Percentiles rank a stretch among this genome's conserved stretches.
These are phyloP conservation scores for Brachionichthys hirsutus DNA, from an alignment of 2,113 vertebrate species.

Conservation along the genomic window DNA sequence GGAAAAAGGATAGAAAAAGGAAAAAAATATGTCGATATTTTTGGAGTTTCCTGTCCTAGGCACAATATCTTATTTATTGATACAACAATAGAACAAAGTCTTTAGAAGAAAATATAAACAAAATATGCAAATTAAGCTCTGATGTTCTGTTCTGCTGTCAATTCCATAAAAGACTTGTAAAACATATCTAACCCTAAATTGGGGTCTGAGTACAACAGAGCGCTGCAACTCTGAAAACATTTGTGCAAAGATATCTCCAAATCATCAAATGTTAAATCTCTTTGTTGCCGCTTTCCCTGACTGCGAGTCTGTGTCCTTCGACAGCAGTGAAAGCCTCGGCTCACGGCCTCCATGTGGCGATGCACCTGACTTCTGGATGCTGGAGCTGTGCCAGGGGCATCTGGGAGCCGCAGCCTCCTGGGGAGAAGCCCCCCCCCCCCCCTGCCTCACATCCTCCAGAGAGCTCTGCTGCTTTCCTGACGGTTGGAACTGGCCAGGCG, in stretches of 20 bases:
- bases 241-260: not conserved
- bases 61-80: too few species aligned
- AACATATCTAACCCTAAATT: not conserved
- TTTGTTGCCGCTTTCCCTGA: too few species aligned
- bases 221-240: not conserved
- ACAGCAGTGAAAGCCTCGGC: constrained; percentile 46
- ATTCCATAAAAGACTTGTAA: not conserved
- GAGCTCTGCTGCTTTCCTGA: constrained; percentile 1
- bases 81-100: too few species aligned
- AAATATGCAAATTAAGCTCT: too few species aligned
- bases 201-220: not conserved
- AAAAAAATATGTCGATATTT: too few species aligned
- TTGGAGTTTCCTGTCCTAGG: too few species aligned
- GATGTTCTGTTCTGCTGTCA: too few species aligned
- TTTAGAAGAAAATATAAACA: too few species aligned
- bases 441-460: constrained; percentile 24
- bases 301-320: constrained; percentile 39
- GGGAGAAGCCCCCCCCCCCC: too few species aligned
- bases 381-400: constrained; percentile 20
- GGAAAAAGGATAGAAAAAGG: too few species aligned
- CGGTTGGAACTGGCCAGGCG: constrained; percentile 12
- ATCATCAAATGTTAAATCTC: too few species aligned
- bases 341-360: constrained; percentile 18
- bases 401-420: constrained; percentile 10
- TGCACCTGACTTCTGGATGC: constrained; percentile 11